Conservation (phyloP, 2,888 invertebrate species). For the Ectobius pallidus region DNA sequence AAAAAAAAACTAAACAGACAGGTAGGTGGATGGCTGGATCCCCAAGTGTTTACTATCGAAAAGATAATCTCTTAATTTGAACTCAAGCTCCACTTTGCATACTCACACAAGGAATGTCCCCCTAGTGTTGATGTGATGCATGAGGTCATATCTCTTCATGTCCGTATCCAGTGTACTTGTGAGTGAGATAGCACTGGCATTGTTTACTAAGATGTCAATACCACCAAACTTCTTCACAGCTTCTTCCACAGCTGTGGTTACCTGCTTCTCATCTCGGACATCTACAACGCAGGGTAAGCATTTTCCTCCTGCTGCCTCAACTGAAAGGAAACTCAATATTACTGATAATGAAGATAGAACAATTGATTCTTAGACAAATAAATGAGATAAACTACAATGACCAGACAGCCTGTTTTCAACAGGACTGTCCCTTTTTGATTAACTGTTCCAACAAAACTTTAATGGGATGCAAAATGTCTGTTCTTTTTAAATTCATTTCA, state of each 20-base stretch:
- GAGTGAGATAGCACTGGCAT: constrained; percentile 93
- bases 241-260: constrained; percentile 72
- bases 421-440: too few relatives aligned
- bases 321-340: constrained; percentile 47
- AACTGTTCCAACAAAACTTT: too few relatives aligned
- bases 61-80: too few relatives aligned
- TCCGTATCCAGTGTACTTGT: constrained; percentile 82
- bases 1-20: too few relatives aligned
- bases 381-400: too few relatives aligned
- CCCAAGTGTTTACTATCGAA: too few relatives aligned
- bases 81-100: background rate
- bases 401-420: too few relatives aligned
- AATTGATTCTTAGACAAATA: too few relatives aligned
- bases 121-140: constrained; percentile 92
- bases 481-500: too few relatives aligned
- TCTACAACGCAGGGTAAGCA: constrained; percentile 88
- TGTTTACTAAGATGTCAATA: constrained; percentile 93
- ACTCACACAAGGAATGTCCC: constrained; percentile 93
- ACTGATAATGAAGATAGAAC: too few relatives aligned
- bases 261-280: constrained; percentile 80
- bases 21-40: too few relatives aligned
- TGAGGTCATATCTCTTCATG: constrained; percentile 96
- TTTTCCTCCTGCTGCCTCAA: constrained; percentile 85
- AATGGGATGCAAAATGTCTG: too few relatives aligned
- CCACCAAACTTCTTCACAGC: constrained; percentile 90